A percentile compares a stretch with the other conserved stretches of the same genome.
phyloP scores from a whole-genome alignment of 2,888 invertebrate species.

The Eristalinus aeneus region DNA sequence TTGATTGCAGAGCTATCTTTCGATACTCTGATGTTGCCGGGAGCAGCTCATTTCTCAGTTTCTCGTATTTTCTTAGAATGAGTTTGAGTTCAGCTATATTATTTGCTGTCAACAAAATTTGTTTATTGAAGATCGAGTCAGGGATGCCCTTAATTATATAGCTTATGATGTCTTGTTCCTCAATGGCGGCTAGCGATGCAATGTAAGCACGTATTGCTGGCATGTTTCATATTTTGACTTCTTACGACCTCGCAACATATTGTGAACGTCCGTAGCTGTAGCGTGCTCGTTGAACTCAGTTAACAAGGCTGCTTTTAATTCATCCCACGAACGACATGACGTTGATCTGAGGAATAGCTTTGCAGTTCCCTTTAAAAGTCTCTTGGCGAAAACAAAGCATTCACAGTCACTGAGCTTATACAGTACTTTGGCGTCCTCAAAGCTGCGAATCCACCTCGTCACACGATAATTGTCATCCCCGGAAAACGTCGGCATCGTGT shows the following conservation, averaged over 20 bases:
- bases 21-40: background rate
- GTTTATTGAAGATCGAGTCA: constrained; percentile 22
- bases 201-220: constrained; percentile 30
- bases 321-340: constrained; percentile 13
- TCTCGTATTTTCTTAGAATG: constrained; percentile 15
- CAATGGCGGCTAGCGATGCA: constrained; percentile 17
- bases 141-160: constrained; percentile 21
- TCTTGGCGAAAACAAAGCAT: constrained; percentile 15
- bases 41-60: constrained; percentile 20
- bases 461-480: constrained; percentile 10
- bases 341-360: constrained; percentile 23
- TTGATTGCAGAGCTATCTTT: background rate
- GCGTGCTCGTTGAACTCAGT: constrained; percentile 30
- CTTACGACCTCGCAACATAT: constrained; percentile 26
- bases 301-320: constrained; percentile 27
- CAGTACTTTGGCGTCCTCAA: constrained; percentile 15
- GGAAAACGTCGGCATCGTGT: constrained; percentile 4
- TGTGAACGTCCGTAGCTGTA: constrained; percentile 28
- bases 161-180: constrained; percentile 30
- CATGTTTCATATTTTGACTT: constrained; percentile 19
- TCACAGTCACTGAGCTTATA: constrained; percentile 24
- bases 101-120: constrained; percentile 28
- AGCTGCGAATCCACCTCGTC: constrained; percentile 17
- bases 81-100: constrained; percentile 13
- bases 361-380: constrained; percentile 29